These are phyloP conservation scores for Poecilia velifera DNA, from an alignment of 2,797 vertebrate species.

Conservation along the genomic window DNA sequence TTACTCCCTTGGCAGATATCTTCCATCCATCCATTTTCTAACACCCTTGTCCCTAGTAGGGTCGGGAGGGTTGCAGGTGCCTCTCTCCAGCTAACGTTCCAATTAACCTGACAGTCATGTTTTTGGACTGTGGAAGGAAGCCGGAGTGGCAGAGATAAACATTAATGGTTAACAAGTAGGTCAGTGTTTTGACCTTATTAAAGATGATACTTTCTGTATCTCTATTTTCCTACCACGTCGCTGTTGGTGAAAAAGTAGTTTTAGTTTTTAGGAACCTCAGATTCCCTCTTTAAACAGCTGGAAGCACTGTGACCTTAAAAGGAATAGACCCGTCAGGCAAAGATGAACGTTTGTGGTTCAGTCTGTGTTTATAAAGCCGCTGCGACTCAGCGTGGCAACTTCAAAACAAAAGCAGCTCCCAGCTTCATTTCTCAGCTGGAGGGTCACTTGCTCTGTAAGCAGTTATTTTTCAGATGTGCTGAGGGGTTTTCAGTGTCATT, in stretches of 20 bases:
- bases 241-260: conserved; percentile 9
- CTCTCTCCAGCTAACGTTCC: no score
- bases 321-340: conserved; percentile 35
- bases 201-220: background rate
- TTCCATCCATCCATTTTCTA: no score
- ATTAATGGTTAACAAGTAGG: background rate
- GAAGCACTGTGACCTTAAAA: conserved; percentile 52
- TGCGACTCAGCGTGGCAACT: conserved; percentile 24
- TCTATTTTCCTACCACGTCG: background rate
- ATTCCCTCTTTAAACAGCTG: conserved; percentile 10
- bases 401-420: conserved; percentile 46
- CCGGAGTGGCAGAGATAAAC: background rate
- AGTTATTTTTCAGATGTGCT: background rate
- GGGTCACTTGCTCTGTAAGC: background rate
- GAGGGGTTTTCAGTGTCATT: background rate
- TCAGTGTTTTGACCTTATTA: background rate
- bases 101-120: no score
- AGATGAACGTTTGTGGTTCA: conserved; percentile 38
- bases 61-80: no score
- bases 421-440: conserved; percentile 19
- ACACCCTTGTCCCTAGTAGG: no score
- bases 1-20: background rate
- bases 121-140: no score
- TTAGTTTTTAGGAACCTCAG: conserved; percentile 35
- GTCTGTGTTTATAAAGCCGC: conserved; percentile 45